Percentiles rank a stretch among this genome's conserved stretches.
These are phyloP conservation scores for Chiroxiphia lanceolata DNA, from an alignment of 2,797 vertebrate species.

Conservation along the genomic window DNA sequence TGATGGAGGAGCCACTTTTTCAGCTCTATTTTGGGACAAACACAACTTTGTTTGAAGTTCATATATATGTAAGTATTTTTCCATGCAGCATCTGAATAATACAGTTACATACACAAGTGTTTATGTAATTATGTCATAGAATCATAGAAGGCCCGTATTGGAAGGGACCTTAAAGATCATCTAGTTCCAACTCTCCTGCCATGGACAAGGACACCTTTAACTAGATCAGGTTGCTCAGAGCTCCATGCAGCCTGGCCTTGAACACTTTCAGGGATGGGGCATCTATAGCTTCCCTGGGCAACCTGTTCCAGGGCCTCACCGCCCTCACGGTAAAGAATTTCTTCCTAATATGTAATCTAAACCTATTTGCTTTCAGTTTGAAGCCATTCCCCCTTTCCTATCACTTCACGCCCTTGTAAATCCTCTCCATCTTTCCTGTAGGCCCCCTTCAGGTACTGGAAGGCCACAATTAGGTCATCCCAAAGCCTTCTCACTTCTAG, in stretches of 20 bases:
- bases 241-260: not conserved
- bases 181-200: not conserved
- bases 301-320: not conserved
- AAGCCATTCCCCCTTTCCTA: not conserved
- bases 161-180: not conserved
- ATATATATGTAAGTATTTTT: not conserved
- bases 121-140: not conserved
- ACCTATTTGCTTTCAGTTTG: not conserved
- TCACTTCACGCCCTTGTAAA: not conserved
- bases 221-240: not conserved
- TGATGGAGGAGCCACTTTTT: not conserved
- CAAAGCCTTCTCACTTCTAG: not conserved
- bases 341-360: not conserved
- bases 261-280: not conserved
- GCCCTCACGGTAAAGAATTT: not conserved
- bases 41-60: not conserved
- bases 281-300: not conserved
- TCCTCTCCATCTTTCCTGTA: not conserved
- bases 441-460: not conserved
- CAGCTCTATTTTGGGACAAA: not conserved
- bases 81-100: not conserved
- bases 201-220: not conserved
- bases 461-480: not conserved
- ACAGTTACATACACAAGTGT: not conserved
- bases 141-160: not conserved